Percentiles rank a stretch among this genome's conserved stretches.
These are phyloP conservation scores for Anguilla japonica DNA, from an alignment of 2,113 vertebrate species.

Conservation along the genomic window DNA sequence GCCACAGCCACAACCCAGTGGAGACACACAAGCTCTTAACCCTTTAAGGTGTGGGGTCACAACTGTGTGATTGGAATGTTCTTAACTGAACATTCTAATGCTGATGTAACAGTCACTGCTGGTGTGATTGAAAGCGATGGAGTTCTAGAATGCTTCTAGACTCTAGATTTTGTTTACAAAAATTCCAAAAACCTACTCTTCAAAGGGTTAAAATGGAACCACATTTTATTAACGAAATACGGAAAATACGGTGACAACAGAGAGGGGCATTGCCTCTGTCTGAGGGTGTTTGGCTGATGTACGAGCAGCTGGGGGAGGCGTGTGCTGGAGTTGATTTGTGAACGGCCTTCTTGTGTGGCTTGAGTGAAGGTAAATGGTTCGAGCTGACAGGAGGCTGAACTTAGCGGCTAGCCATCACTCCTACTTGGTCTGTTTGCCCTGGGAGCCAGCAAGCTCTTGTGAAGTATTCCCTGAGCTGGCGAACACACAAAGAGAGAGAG, in stretches of 20 bases:
- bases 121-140: no score
- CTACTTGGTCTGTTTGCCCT: slow-evolving; percentile 31
- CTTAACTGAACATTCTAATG: no score
- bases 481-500: slow-evolving; percentile 1
- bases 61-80: no score
- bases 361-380: slow-evolving; percentile 18
- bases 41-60: no score
- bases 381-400: slow-evolving; percentile 38
- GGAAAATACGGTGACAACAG: neutral
- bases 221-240: no score
- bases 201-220: no score
- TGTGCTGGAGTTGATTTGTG: slow-evolving; percentile 32
- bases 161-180: no score
- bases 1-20: no score
- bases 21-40: no score
- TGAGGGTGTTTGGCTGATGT: neutral
- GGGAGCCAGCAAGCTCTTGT: slow-evolving; percentile 30
- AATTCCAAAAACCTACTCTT: no score
- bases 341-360: slow-evolving; percentile 27
- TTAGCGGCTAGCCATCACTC: slow-evolving; percentile 45
- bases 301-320: slow-evolving; percentile 22
- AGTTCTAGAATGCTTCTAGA: no score
- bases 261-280: neutral
- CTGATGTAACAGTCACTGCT: no score
- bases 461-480: slow-evolving; percentile 39